Evolutionary conservation across 2,888 invertebrate species (phyloP).

Genomic region (Luperina testacea): DNA sequence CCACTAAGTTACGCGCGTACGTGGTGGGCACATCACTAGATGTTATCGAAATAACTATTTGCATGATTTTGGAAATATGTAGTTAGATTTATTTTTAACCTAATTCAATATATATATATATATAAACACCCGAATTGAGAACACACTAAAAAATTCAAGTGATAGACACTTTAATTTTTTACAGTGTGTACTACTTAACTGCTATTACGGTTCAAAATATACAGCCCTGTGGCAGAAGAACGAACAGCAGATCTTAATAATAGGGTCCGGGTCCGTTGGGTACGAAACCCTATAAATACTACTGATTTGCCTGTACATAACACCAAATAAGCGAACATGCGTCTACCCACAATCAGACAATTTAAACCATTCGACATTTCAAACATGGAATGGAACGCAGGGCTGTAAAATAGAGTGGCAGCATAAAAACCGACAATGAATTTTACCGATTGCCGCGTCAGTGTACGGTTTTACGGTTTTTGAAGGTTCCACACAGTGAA

Average conservation of each 20-base stretch:
- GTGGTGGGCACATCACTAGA: slow-evolving; percentile 34
- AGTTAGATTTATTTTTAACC: no score
- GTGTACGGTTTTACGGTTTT: slow-evolving; percentile 68
- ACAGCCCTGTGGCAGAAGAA: not conserved
- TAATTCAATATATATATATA: no score
- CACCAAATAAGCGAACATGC: slow-evolving; percentile 15
- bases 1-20: slow-evolving; percentile 38
- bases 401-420: slow-evolving; percentile 63
- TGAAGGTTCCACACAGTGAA: slow-evolving; percentile 62
- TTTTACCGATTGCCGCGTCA: slow-evolving; percentile 70
- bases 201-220: no score
- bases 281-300: not conserved
- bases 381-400: slow-evolving; percentile 50
- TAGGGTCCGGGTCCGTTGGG: not conserved
- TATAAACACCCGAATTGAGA: no score
- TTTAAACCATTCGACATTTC: slow-evolving; percentile 40
- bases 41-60: slow-evolving; percentile 4
- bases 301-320: not conserved
- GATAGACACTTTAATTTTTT: no score
- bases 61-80: not conserved
- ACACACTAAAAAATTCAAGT: no score
- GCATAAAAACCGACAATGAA: slow-evolving; percentile 70
- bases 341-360: slow-evolving; percentile 29
- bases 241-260: not conserved
- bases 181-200: no score